Conservation (phyloP, 2,888 invertebrate genomes). For the Lingula anatina region DNA sequence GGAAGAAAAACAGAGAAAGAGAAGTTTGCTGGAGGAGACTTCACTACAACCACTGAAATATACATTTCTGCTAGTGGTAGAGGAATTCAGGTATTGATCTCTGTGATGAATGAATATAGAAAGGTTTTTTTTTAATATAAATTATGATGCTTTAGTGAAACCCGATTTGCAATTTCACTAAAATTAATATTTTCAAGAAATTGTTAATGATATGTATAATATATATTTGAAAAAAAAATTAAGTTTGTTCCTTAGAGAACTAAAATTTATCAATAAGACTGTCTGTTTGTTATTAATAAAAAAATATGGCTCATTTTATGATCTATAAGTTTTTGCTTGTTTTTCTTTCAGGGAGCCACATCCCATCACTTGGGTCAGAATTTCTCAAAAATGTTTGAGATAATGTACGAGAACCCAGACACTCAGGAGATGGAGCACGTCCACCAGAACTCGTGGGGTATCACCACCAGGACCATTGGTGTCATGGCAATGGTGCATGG, state of each 20-base stretch:
- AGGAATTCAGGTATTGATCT: slow-evolving; percentile 67
- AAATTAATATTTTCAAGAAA: too few species aligned
- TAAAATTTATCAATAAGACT: too few species aligned
- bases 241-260: too few species aligned
- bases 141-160: neutral
- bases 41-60: slow-evolving; percentile 95
- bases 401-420: slow-evolving; percentile 88
- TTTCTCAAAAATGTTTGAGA: slow-evolving; percentile 99
- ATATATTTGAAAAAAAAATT: too few species aligned
- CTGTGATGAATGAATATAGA: neutral
- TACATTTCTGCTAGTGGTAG: slow-evolving; percentile 90
- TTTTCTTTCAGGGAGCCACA: slow-evolving; percentile 68
- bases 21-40: slow-evolving; percentile 97
- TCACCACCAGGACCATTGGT: slow-evolving; percentile 95
- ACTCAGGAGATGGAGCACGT: slow-evolving; percentile 68
- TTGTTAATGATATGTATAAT: neutral
- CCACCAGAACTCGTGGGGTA: slow-evolving; percentile 97
- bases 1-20: slow-evolving; percentile 93
- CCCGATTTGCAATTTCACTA: too few species aligned
- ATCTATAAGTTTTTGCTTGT: too few species aligned
- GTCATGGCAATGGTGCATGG: slow-evolving; percentile 75
- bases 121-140: neutral
- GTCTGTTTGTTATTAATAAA: too few species aligned
- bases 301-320: too few species aligned
- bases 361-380: slow-evolving; percentile 99